Evolutionary conservation across 2,888 invertebrate species (phyloP).

Genomic region (Pandemis heparana): DNA sequence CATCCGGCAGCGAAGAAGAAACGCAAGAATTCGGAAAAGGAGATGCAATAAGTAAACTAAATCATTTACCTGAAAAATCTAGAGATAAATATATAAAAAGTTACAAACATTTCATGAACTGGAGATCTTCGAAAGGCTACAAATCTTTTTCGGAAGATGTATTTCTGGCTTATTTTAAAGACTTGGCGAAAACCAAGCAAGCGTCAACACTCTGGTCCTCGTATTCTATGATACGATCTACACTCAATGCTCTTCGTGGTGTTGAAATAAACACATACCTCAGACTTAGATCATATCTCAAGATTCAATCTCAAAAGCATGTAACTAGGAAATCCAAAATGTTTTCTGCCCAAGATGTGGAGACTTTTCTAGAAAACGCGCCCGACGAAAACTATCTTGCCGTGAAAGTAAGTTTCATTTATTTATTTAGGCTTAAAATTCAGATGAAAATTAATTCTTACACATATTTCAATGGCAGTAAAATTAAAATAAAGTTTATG

Average conservation of each 20-base stretch:
- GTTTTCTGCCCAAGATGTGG: not conserved
- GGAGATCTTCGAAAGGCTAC: not conserved
- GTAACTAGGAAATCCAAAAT: not conserved
- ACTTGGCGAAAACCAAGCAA: not conserved
- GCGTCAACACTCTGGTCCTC: not conserved
- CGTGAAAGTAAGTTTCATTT: not conserved
- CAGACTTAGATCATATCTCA: not conserved
- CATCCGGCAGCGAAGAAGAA: not conserved
- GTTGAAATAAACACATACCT: not conserved
- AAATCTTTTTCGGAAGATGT: conserved; percentile 1
- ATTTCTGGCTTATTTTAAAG: conserved; percentile 3
- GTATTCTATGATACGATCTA: not conserved
- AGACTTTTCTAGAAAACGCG: conserved; percentile 1
- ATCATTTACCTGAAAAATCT: not conserved
- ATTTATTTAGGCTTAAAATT: no score
- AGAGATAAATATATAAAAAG: conserved; percentile 2
- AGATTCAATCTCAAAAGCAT: not conserved
- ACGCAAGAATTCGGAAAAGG: not conserved
- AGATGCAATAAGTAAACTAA: not conserved
- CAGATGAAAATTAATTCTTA: no score
- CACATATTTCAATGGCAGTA: no score
- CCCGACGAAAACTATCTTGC: not conserved
- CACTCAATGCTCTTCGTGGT: not conserved
- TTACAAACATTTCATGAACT: not conserved
- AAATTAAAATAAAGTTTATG: no score